Evolutionary conservation across 2,888 invertebrate genomes (phyloP), one percentile per base, ranked within the genome.

Genomic region (Diarsia dahlii): DNA sequence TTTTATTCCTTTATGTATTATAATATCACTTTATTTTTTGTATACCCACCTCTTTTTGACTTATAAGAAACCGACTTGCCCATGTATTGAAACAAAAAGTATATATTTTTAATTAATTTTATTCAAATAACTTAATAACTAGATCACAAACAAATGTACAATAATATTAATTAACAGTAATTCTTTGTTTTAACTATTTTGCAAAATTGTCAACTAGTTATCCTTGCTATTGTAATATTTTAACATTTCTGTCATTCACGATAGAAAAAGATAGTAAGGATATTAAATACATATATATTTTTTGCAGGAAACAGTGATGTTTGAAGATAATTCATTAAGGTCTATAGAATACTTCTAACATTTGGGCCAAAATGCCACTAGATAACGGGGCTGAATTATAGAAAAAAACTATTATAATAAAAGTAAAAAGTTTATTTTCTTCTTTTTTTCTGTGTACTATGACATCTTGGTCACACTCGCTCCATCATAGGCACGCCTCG

Each of bases 61-160:
- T 28, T 28, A 28, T 28, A 28, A 28, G 28, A 28, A 28, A 28
- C 2, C 28, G 28, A 28, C 28, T 28, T 28, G 28, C 13, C 45
- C 15, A 28, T 10, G 0, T 4, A 78, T 60, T 72, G 76, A 85
- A 81, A 84, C 68, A 70, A 85, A 13, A 1, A 12, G 3, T 3
- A n/a, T 10, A 13, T 64, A 8, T 71, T 84, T 74, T 68, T 28
- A 74, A 67, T 77, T 72, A 68, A 67, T 78, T 82, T 85, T 85
- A 86, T 88, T 87, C 82, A 84, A 82, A 76, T 80, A 85, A 76
- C 87, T 88, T 87, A 78, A 5, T 67, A 52, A 52, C 83, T 85
- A 86, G 80, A 85, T 81, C 84, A 85, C 83, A 85, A 79, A 87
- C 82, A 80, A 87, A 87, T 88, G 77, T 84, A 75, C 84, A 88